Percentiles rank a stretch among this genome's conserved stretches.
phyloP scores from a whole-genome alignment of 2,888 invertebrate genomes.

The Nymphalis urticae region DNA sequence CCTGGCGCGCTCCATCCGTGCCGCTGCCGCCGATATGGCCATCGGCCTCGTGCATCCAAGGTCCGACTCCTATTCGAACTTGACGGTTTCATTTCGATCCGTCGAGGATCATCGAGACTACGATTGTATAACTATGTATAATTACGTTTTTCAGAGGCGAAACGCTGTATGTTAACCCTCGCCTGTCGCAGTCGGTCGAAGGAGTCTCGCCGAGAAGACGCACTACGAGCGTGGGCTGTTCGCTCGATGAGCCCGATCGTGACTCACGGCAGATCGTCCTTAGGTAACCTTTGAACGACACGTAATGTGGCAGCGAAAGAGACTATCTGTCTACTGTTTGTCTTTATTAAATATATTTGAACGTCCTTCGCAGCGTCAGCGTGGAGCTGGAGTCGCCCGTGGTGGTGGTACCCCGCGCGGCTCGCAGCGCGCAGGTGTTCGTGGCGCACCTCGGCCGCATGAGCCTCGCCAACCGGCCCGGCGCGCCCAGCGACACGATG shows the following conservation, averaged over 20 bases:
- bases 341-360: no score
- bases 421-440: conserved; percentile 90
- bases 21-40: conserved; percentile 97
- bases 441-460: conserved; percentile 97
- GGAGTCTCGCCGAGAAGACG: conserved; percentile 72
- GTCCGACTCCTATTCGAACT: conserved; percentile 40
- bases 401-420: conserved; percentile 90
- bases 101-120: no score
- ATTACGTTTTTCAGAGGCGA: conserved; percentile 64
- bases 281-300: conserved; percentile 47
- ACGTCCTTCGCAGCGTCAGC: conserved; percentile 80
- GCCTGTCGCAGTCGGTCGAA: conserved; percentile 73
- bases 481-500: conserved; percentile 61
- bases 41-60: conserved; percentile 91
- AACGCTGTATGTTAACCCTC: conserved; percentile 80
- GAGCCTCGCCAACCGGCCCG: conserved; percentile 76
- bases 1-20: conserved; percentile 91
- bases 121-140: no score
- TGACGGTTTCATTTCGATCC: no score
- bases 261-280: conserved; percentile 62
- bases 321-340: no score
- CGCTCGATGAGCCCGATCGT: conserved; percentile 73
- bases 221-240: conserved; percentile 63
- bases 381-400: conserved; percentile 95
- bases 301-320: no score